Percentiles rank a stretch among this genome's conserved stretches.
These are phyloP conservation scores for Eupeodes latifasciatus DNA, from an alignment of 2,888 invertebrate species.

Conservation along the genomic window DNA sequence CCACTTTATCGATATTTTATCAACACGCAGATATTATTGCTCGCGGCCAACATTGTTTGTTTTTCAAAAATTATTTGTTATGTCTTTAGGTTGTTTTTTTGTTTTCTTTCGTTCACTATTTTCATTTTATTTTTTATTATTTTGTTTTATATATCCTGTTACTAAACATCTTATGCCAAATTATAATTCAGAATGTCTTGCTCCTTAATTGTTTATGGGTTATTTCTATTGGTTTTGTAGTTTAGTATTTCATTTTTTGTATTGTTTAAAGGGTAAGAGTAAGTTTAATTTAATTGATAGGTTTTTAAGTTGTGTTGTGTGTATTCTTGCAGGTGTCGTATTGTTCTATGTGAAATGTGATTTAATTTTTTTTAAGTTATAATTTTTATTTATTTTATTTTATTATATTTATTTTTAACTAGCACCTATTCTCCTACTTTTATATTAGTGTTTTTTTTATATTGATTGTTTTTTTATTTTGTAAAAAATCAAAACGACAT, in stretches of 20 bases:
- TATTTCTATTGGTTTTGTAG: constrained; percentile 83
- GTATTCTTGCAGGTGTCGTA: constrained; percentile 47
- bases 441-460: constrained; percentile 31
- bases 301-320: constrained; percentile 44
- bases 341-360: constrained; percentile 46
- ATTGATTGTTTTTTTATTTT: constrained; percentile 42
- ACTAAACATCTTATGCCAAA: constrained; percentile 14
- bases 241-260: constrained; percentile 73
- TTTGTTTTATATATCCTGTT: constrained; percentile 54
- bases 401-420: constrained; percentile 7
- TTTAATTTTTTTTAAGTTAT: constrained; percentile 24
- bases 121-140: constrained; percentile 55
- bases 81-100: constrained; percentile 58
- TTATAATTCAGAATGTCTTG: constrained; percentile 52
- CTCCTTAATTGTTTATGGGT: constrained; percentile 77
- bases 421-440: constrained; percentile 50
- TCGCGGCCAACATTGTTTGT: constrained; percentile 82
- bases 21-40: constrained; percentile 85
- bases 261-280: constrained; percentile 25
- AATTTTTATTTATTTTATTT: constrained; percentile 37
- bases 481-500: constrained; percentile 62
- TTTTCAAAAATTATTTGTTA: constrained; percentile 2
- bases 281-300: constrained; percentile 20
- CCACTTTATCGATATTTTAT: constrained; percentile 82
- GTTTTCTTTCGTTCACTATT: constrained; percentile 70